Conservation (phyloP, 1,140 invertebrate species). For the Ceratina japonica region DNA sequence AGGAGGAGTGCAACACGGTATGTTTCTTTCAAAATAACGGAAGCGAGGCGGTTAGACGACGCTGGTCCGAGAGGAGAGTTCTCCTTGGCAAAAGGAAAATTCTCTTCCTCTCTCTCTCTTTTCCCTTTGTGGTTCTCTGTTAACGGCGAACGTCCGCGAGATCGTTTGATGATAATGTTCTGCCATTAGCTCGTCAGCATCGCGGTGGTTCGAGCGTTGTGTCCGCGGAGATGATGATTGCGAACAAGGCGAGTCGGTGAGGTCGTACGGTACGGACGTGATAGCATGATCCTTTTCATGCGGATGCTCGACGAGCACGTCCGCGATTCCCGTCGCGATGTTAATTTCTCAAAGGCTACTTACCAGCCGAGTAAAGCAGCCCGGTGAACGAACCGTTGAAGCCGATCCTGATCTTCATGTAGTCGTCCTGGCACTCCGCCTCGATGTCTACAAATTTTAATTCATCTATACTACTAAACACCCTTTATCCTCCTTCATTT, state of each 20-base stretch:
- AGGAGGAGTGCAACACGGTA: constrained; percentile 10
- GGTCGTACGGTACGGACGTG: constrained; percentile 32
- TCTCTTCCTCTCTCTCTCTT: constrained; percentile 17
- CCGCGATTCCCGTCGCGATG: constrained; percentile 4
- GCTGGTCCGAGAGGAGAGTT: constrained; percentile 13
- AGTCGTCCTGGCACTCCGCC: constrained; percentile 96
- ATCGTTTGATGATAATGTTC: constrained; percentile 60
- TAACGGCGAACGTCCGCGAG: constrained; percentile 8
- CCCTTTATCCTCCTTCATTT: neutral
- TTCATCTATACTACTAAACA: too few relatives aligned
- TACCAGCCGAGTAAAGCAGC: constrained; percentile 93
- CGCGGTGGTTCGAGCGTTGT: constrained; percentile 21
- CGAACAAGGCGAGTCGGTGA: constrained; percentile 28
- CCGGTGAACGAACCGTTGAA: constrained; percentile 95
- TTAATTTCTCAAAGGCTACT: constrained; percentile 44
- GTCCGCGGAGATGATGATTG: constrained; percentile 52
- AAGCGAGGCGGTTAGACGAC: constrained; percentile 38
- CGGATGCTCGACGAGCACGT: neutral
- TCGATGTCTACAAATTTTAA: constrained; percentile 89
- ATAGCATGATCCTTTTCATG: constrained; percentile 28
- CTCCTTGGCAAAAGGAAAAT: constrained; percentile 47
- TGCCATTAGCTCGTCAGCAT: constrained; percentile 59
- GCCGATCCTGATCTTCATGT: constrained; percentile 95
- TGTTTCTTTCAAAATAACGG: constrained; percentile 60
- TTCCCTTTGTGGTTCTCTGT: neutral